A percentile compares a stretch with the other conserved stretches of the same genome.
These are phyloP conservation scores for Cataglyphis albicans DNA, from an alignment of 2,888 invertebrate genomes.

Conservation along the genomic window DNA sequence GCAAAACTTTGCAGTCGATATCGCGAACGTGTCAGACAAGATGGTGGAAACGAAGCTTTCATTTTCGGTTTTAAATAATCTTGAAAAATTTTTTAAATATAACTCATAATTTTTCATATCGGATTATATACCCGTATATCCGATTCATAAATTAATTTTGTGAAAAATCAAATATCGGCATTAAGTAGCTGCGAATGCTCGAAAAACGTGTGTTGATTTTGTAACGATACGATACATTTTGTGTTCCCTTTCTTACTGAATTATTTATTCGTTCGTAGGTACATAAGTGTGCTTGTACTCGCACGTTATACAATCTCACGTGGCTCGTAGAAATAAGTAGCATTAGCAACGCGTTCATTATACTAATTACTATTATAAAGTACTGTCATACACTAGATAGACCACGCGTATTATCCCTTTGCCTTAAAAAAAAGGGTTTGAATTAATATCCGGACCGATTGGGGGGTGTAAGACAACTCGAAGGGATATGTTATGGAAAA, in stretches of 20 bases:
- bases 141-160: slow-evolving; percentile 2
- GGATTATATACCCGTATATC: not conserved
- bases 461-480: slow-evolving; percentile 1
- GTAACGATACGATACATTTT: slow-evolving; percentile 6
- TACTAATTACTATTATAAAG: slow-evolving; percentile 68
- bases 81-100: not conserved
- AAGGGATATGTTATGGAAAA: slow-evolving; percentile 41
- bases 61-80: not conserved
- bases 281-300: slow-evolving; percentile 35
- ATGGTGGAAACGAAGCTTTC: not conserved
- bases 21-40: not conserved
- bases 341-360: slow-evolving; percentile 58
- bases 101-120: slow-evolving; percentile 1
- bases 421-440: slow-evolving; percentile 27
- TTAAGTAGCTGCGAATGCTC: not conserved
- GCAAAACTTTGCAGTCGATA: not conserved
- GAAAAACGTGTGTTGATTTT: not conserved
- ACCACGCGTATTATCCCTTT: slow-evolving; percentile 56
- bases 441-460: slow-evolving; percentile 41
- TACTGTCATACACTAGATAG: slow-evolving; percentile 51
- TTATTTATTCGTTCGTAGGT: slow-evolving; percentile 41
- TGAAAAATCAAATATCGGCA: slow-evolving; percentile 19
- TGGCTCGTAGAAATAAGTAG: slow-evolving; percentile 58
- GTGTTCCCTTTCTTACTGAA: slow-evolving; percentile 44
- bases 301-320: slow-evolving; percentile 40